phyloP scores from a whole-genome alignment of 2,113 vertebrate species.

The Phocoena phocoena region DNA sequence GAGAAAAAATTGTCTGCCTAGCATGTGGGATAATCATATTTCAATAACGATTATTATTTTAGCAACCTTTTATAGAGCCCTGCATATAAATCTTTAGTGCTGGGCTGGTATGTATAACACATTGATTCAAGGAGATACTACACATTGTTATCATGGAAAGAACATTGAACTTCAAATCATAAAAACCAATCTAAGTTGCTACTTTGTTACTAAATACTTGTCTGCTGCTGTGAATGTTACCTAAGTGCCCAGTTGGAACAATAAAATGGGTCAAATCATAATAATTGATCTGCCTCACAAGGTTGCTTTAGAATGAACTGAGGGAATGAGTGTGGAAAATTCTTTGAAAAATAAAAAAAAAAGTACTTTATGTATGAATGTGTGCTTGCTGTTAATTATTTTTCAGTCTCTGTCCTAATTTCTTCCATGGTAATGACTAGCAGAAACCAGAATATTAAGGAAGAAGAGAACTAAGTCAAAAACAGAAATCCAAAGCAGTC shows the following conservation, averaged over 20 bases:
- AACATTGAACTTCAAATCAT: not conserved
- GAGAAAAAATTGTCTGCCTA: not conserved
- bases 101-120: not conserved
- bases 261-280: not conserved
- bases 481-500: constrained; percentile 28
- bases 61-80: rapidly evolving
- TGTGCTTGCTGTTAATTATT: constrained; percentile 7
- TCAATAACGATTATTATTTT: not conserved
- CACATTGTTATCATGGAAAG: not conserved
- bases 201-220: not conserved
- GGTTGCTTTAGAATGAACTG: not conserved
- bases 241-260: not conserved
- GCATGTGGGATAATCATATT: not conserved
- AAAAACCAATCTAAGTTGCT: not conserved
- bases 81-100: not conserved
- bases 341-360: not conserved
- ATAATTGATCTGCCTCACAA: not conserved
- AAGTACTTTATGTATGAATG: not conserved
- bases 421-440: not conserved
- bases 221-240: not conserved
- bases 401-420: constrained; percentile 40
- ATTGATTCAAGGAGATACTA: not conserved
- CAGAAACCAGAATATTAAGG: constrained; percentile 24
- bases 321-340: not conserved
- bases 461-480: constrained; percentile 19